A percentile compares a stretch with the other conserved stretches of the same genome.
Evolutionary conservation across 2,888 invertebrate species (phyloP).

Genomic region (Mesorhabditis spiculigera): DNA sequence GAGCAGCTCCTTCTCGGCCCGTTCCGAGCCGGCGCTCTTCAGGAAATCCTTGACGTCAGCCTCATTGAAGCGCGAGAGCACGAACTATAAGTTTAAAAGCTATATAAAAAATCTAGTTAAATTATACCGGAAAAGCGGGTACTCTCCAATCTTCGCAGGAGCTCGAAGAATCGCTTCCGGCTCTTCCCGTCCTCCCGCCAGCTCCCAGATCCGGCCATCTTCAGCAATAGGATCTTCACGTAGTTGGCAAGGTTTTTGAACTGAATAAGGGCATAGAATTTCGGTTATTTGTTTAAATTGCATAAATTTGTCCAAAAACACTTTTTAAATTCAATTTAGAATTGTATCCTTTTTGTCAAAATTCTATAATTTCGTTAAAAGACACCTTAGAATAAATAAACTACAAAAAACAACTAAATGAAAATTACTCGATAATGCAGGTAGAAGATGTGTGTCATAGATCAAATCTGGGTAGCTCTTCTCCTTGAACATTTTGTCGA

Average conservation of each 20-base stretch:
- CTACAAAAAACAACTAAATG: background rate
- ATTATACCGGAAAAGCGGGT: no score
- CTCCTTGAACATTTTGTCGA: conserved; percentile 86
- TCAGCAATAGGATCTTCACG: conserved; percentile 46
- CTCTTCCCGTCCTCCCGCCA: conserved; percentile 29
- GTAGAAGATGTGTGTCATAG: conserved; percentile 75
- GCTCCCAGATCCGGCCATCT: conserved; percentile 32
- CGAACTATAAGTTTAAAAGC: no score
- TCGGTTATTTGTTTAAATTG: no score
- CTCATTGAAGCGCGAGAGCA: no score
- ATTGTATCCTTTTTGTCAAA: background rate
- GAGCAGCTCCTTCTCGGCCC: no score
- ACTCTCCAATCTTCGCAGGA: no score
- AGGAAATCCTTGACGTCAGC: no score
- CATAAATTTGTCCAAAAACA: no score
- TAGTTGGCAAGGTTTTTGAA: conserved; percentile 41
- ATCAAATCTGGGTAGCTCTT: conserved; percentile 84
- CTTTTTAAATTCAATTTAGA: no score
- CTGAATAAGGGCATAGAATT: conserved; percentile 10
- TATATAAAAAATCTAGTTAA: no score
- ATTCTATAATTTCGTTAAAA: background rate
- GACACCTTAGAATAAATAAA: background rate
- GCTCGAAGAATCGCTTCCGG: conserved; percentile 31
- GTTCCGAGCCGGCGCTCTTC: no score
- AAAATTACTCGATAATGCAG: conserved; percentile 33